Evolutionary conservation across 1,140 invertebrate genomes (phyloP).

Genomic region (Lasaia peninsularis): DNA sequence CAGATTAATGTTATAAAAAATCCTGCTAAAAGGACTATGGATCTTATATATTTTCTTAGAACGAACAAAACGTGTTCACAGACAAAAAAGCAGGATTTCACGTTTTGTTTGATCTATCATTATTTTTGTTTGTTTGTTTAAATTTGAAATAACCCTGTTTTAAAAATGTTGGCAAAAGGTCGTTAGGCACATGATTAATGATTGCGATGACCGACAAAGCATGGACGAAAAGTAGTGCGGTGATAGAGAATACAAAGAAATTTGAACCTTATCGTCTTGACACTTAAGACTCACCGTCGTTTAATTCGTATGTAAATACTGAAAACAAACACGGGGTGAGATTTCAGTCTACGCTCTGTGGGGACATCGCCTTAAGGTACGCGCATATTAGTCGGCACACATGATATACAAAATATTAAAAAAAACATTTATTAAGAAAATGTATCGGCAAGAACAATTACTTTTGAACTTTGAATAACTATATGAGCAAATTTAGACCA

Average conservation of each 20-base stretch:
- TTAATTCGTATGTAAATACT: conserved; percentile 34
- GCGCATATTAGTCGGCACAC: not conserved
- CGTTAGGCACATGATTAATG: conserved; percentile 11
- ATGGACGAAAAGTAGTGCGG: conserved; percentile 15
- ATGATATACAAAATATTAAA: not conserved
- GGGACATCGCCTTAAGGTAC: conserved; percentile 2
- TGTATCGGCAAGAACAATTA: too few relatives aligned
- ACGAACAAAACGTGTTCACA: too few relatives aligned
- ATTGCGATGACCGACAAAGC: conserved; percentile 35
- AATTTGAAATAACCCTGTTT: not conserved
- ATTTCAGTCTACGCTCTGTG: conserved; percentile 18
- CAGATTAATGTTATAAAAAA: too few relatives aligned
- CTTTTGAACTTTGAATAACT: too few relatives aligned
- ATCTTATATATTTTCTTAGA: too few relatives aligned
- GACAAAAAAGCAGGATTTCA: too few relatives aligned
- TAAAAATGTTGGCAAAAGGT: not conserved
- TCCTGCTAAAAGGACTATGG: too few relatives aligned
- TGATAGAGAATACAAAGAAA: not conserved
- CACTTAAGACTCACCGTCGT: conserved; percentile 30
- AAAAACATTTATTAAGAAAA: too few relatives aligned
- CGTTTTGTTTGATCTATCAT: too few relatives aligned
- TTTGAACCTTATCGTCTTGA: not conserved
- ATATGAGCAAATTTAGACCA: too few relatives aligned
- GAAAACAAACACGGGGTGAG: conserved; percentile 19
- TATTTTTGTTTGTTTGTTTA: not conserved